Percentiles rank a stretch among this genome's conserved stretches.
Evolutionary conservation across 2,113 vertebrate species (phyloP).

Genomic region (Zosterops lateralis): DNA sequence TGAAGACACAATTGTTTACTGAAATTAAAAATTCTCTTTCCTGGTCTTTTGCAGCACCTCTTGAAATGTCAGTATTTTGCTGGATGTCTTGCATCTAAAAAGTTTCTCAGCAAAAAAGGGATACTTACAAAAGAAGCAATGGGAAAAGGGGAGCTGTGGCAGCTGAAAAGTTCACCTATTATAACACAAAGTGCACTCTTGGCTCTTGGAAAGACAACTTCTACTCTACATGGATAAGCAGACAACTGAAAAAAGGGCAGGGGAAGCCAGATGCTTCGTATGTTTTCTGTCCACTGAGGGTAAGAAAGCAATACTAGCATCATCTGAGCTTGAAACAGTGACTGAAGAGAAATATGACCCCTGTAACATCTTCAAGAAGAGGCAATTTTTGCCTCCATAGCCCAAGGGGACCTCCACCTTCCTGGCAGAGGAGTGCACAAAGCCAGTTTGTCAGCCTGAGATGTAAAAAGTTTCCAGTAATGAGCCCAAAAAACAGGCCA

Average conservation of each 20-base stretch:
- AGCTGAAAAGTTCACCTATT: background rate
- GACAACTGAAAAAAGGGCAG: background rate
- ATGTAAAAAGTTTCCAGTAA: background rate
- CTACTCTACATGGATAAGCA: background rate
- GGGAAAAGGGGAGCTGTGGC: background rate
- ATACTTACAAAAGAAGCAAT: background rate
- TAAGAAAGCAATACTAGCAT: background rate
- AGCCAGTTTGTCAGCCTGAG: background rate
- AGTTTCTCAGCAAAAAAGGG: background rate
- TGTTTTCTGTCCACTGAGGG: background rate
- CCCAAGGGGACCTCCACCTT: background rate
- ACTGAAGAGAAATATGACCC: background rate
- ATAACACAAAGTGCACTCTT: background rate
- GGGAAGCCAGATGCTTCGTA: background rate
- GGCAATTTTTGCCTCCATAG: background rate
- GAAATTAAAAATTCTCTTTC: background rate
- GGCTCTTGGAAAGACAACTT: background rate
- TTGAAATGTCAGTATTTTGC: background rate
- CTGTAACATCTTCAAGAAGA: background rate
- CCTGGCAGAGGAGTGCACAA: background rate
- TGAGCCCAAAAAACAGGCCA: background rate
- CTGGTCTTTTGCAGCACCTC: background rate
- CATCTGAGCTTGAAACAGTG: background rate
- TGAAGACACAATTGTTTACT: conserved; percentile 4
- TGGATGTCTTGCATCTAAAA: background rate